Evolutionary conservation across 2,888 invertebrate species (phyloP).

Genomic region (Adelognathus sp.): DNA sequence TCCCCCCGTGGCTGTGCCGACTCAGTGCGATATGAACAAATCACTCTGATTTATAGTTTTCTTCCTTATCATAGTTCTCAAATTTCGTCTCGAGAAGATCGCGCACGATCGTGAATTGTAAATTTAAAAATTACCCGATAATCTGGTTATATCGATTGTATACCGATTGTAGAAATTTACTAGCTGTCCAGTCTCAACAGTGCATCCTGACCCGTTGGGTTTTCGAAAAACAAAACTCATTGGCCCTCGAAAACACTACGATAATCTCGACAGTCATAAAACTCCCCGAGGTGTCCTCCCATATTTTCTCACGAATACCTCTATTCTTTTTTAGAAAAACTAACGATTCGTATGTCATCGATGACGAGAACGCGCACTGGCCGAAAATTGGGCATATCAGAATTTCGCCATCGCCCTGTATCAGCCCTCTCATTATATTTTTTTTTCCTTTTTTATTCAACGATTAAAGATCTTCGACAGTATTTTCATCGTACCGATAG

Average conservation of each 20-base stretch:
- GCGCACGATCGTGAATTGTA: slow-evolving; percentile 14
- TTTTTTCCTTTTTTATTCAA: no score
- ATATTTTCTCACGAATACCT: no score
- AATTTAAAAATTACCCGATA: not conserved
- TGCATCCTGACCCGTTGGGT: not conserved
- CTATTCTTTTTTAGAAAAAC: no score
- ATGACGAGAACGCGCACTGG: no score
- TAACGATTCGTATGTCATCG: no score
- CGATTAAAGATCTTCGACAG: not conserved
- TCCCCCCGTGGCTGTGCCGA: slow-evolving; percentile 52
- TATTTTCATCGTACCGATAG: not conserved
- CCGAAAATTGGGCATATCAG: not conserved
- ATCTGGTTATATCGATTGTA: not conserved
- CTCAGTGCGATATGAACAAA: slow-evolving; percentile 34
- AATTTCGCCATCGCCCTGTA: not conserved
- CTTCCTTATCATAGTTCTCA: not conserved
- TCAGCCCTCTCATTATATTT: not conserved
- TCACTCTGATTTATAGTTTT: slow-evolving; percentile 13
- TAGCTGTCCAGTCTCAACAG: not conserved
- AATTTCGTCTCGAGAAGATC: slow-evolving; percentile 8
- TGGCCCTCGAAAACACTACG: not conserved
- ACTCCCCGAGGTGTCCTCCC: no score
- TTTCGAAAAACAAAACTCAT: not conserved
- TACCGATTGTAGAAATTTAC: not conserved
- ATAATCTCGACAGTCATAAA: not conserved